Evolutionary conservation across 1,140 invertebrate genomes (phyloP).

Genomic region (Grapholita molesta): DNA sequence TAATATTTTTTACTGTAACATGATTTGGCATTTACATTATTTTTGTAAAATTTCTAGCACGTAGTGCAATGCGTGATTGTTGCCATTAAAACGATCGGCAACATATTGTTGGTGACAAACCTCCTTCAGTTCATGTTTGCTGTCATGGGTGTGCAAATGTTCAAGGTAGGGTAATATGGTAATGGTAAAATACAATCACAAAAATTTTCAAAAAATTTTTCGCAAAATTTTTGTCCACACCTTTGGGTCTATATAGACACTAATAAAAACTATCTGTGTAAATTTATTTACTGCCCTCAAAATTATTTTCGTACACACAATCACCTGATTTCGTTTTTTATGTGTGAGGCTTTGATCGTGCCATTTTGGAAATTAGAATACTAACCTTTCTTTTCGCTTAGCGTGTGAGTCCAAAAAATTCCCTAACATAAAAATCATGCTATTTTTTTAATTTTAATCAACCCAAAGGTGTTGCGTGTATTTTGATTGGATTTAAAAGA

Average conservation of each 20-base stretch:
- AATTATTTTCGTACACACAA: constrained; percentile 30
- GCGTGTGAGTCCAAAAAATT: constrained; percentile 71
- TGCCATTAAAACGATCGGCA: constrained; percentile 99
- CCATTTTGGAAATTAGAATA: constrained; percentile 40
- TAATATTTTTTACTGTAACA: background rate
- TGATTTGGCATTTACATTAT: constrained; percentile 36
- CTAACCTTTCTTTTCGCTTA: constrained; percentile 54
- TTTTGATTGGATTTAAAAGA: constrained; percentile 38
- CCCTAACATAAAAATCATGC: constrained; percentile 37
- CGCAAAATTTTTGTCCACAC: constrained; percentile 61
- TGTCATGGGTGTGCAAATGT: constrained; percentile 99
- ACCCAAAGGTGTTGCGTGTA: constrained; percentile 74
- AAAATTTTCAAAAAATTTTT: background rate
- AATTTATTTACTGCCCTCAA: constrained; percentile 34
- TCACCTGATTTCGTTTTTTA: constrained; percentile 75
- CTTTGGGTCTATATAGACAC: constrained; percentile 72
- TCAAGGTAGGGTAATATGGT: constrained; percentile 90
- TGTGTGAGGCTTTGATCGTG: constrained; percentile 62
- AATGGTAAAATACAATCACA: constrained; percentile 21
- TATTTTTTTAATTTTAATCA: constrained; percentile 39
- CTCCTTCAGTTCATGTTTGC: constrained; percentile 99
- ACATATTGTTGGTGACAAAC: constrained; percentile 99
- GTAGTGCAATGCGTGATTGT: constrained; percentile 99
- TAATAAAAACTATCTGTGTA: constrained; percentile 57
- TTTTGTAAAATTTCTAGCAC: constrained; percentile 84